These are phyloP conservation scores for Sesamia inferens DNA, from an alignment of 2,888 invertebrate genomes.

Conservation along the genomic window DNA sequence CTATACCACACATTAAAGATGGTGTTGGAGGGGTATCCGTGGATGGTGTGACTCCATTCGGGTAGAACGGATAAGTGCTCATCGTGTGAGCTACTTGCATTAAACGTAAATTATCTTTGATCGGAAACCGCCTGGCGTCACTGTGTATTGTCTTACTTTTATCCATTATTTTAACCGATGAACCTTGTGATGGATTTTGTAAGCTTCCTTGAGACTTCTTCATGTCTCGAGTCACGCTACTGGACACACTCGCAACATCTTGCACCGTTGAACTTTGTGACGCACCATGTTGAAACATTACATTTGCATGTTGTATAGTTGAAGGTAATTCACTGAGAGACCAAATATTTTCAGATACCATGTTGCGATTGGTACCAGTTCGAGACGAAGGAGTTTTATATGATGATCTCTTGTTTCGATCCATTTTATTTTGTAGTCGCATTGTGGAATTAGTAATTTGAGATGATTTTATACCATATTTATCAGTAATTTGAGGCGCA, in stretches of 20 bases:
- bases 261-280: neutral
- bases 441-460: neutral
- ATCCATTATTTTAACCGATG: neutral
- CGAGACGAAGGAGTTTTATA: neutral
- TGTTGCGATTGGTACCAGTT: neutral
- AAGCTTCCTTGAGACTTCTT: neutral
- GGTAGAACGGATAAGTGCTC: slow-evolving; percentile 42
- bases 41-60: neutral
- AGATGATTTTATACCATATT: neutral
- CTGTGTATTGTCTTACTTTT: neutral
- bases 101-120: no score
- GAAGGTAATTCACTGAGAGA: neutral
- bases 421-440: neutral
- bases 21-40: neutral
- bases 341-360: neutral
- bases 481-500: neutral
- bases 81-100: slow-evolving; percentile 7
- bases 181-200: neutral
- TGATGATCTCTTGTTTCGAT: neutral
- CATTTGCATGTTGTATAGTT: neutral
- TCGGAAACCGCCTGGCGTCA: neutral
- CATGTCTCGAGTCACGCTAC: neutral
- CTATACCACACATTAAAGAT: slow-evolving; percentile 24
- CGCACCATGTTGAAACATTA: neutral
- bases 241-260: neutral